Percentiles rank a stretch among this genome's conserved stretches.
phyloP scores from a whole-genome alignment of 2,888 invertebrate genomes.

The Cephus pulcher region DNA sequence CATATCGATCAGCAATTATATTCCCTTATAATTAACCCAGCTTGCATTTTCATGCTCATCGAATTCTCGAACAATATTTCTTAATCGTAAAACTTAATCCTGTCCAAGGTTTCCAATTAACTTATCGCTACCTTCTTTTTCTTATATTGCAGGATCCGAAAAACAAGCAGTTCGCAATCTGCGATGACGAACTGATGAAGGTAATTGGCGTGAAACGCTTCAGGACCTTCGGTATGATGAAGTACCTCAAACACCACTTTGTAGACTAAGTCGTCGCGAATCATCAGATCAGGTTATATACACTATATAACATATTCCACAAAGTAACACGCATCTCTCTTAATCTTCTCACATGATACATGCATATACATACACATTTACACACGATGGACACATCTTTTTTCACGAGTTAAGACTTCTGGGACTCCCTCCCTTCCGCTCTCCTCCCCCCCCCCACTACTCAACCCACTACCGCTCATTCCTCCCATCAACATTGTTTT shows the following conservation, averaged over 20 bases:
- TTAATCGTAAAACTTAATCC: background rate
- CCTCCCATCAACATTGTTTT: conserved; percentile 25
- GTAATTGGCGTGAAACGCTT: conserved; percentile 93
- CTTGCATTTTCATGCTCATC: background rate
- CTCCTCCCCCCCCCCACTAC: no score
- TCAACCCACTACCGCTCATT: background rate
- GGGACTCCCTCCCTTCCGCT: background rate
- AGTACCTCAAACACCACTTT: conserved; percentile 93
- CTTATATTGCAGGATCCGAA: conserved; percentile 78
- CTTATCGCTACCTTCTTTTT: conserved; percentile 28
- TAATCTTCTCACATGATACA: conserved; percentile 49
- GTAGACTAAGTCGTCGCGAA: conserved; percentile 67
- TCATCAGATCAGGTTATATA: conserved; percentile 39
- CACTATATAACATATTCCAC: conserved; percentile 51
- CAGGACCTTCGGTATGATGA: conserved; percentile 97
- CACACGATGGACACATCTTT: conserved; percentile 41
- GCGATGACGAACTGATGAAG: conserved; percentile 89
- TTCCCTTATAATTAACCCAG: background rate
- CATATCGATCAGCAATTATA: background rate
- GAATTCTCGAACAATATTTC: conserved; percentile 10
- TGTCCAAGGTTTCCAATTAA: conserved; percentile 8
- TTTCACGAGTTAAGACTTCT: conserved; percentile 42
- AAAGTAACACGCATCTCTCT: conserved; percentile 39
- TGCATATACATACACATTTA: conserved; percentile 36
- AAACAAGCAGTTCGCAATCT: conserved; percentile 94